These are phyloP conservation scores for Arothron firmamentum DNA, from an alignment of 2,113 vertebrate genomes.

Conservation along the genomic window DNA sequence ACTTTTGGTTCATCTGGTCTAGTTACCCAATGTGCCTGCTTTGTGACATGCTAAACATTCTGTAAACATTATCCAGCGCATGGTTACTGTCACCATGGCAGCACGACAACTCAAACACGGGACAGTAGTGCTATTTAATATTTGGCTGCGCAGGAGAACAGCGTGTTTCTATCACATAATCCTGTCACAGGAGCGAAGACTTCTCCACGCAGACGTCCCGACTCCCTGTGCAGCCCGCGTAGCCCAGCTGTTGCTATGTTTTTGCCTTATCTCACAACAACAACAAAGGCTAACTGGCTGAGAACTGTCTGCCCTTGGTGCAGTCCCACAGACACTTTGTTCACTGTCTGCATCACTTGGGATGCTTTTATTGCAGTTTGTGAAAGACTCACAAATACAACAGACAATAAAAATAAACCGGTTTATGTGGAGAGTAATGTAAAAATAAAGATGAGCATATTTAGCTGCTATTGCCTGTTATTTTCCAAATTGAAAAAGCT, in stretches of 20 bases:
- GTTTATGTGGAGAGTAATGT: constrained; percentile 8
- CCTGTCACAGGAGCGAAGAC: constrained; percentile 51
- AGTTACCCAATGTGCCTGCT: constrained; percentile 59
- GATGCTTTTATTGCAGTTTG: constrained; percentile 24
- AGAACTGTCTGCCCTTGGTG: constrained; percentile 41
- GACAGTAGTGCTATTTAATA: constrained; percentile 87
- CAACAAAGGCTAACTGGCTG: constrained; percentile 44
- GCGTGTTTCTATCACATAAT: constrained; percentile 66
- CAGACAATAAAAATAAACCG: constrained; percentile 18
- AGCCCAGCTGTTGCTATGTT: constrained; percentile 72
- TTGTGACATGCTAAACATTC: constrained; percentile 84
- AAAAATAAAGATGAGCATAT: not conserved
- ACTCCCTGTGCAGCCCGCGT: constrained; percentile 20
- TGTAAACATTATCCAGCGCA: constrained; percentile 83
- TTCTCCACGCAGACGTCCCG: constrained; percentile 28
- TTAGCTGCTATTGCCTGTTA: not conserved
- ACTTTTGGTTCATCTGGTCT: constrained; percentile 46
- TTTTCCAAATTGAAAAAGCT: not conserved
- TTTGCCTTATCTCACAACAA: constrained; percentile 62
- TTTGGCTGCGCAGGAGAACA: constrained; percentile 68
- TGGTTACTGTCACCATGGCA: constrained; percentile 94
- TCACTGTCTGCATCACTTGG: constrained; percentile 35
- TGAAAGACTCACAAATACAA: constrained; percentile 7
- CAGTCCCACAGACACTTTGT: constrained; percentile 34
- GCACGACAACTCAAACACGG: constrained; percentile 88